Base-by-base conservation (phyloP, 2,797 vertebrate species). In the Lacerta agilis region DNA sequence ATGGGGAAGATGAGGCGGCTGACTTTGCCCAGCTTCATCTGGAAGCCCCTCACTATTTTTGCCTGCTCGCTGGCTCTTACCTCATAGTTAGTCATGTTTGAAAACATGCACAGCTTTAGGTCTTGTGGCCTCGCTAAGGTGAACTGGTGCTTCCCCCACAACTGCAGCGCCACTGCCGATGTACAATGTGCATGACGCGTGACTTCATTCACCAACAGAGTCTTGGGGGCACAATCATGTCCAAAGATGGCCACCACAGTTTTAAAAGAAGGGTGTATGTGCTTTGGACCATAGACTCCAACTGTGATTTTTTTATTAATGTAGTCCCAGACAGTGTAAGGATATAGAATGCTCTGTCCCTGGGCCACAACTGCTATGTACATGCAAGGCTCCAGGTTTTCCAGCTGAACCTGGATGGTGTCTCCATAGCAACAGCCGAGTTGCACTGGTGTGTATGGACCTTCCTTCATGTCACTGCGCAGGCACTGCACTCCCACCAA, bases 71-170 rank as follows among this genome's bases (percentile, higher is more conserved):
- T 95, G 0, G 95, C 95, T 89, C 97, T 98, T 66, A 99, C 98
- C 94, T 98, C 98, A 0, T 98, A 99, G 92, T 98, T 98, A 27
- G 97, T 98, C 98, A 98, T 98, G 93, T 99, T 99, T 94, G 99
- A 98, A 90, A 98, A 99, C 96, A 99, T 95, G 58, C 98, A 98
- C 82, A 99, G 95, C 85, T 96, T 97, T 69, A 99, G 97, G 92
- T 99, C 99, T 94, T 99, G 98, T 77, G 98, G 98, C 82, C 94
- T 97, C 8, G 96, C 91, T 81, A 99, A 90, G 33, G 97, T 5
- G 83, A 99, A 99, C 92, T 98, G 98, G 93, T 99, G 98, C 93
- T 98, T 99, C 0, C 99, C 99, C 99, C 99, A 99, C 23, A 99
- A 97, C 94, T 99, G 99, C 3, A 99, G 97, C 0, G 98, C 98